Evolutionary conservation across 1,140 invertebrate genomes (phyloP).

Genomic region (Calephelis virginiensis): DNA sequence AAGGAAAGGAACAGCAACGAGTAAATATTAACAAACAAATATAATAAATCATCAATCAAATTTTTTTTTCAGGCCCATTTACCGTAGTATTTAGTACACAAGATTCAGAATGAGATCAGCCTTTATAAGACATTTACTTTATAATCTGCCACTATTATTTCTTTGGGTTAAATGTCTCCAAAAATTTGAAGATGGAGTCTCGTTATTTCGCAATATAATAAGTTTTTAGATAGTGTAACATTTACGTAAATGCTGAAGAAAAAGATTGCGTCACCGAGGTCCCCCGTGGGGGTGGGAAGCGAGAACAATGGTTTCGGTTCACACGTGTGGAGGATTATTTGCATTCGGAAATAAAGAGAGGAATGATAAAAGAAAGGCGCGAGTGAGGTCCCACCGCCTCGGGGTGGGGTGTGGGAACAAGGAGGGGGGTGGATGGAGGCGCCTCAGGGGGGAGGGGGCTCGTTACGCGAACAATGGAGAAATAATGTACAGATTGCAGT

Average conservation of each 20-base stretch:
- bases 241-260: slow-evolving; percentile 71
- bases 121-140: too few relatives aligned
- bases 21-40: too few relatives aligned
- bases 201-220: slow-evolving; percentile 41
- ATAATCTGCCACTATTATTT: too few relatives aligned
- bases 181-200: slow-evolving; percentile 19
- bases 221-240: slow-evolving; percentile 54
- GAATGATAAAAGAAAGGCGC: slow-evolving; percentile 79
- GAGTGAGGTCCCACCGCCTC: slow-evolving; percentile 70
- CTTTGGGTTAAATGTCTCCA: not conserved
- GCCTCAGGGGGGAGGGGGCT: slow-evolving; percentile 51
- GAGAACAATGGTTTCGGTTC: slow-evolving; percentile 79
- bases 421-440: slow-evolving; percentile 36
- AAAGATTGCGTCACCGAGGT: slow-evolving; percentile 76
- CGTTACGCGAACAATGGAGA: slow-evolving; percentile 78
- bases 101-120: too few relatives aligned
- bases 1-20: too few relatives aligned
- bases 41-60: too few relatives aligned
- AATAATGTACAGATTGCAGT: slow-evolving; percentile 79
- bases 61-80: too few relatives aligned
- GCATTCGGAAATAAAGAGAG: slow-evolving; percentile 81
- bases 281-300: slow-evolving; percentile 62
- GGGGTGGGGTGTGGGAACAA: slow-evolving; percentile 56
- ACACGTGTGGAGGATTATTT: slow-evolving; percentile 80
- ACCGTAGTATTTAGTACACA: too few relatives aligned